A percentile compares a stretch with the other conserved stretches of the same genome.
phyloP scores from a whole-genome alignment of 2,888 invertebrate species.

The Drosophila siamana region DNA sequence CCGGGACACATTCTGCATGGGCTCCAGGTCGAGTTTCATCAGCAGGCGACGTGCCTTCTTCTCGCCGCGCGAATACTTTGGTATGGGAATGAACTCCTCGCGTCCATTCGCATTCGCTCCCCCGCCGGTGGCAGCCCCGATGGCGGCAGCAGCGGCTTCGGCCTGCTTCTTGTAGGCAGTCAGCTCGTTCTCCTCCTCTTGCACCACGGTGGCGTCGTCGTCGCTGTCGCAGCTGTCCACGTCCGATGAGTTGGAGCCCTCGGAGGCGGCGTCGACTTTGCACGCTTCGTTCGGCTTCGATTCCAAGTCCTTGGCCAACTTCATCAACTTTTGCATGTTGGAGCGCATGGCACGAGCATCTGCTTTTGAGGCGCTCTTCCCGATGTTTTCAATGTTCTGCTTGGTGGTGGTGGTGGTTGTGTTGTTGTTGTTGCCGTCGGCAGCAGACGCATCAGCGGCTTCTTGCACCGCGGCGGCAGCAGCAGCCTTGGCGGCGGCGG shows the following conservation, averaged over 20 bases:
- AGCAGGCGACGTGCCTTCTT: conserved; percentile 69
- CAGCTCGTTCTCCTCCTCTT: background rate
- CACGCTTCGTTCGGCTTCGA: background rate
- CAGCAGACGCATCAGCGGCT: background rate
- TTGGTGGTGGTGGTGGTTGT: background rate
- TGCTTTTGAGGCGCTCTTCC: background rate
- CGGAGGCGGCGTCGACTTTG: background rate
- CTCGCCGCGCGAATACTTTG: conserved; percentile 58
- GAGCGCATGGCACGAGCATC: background rate
- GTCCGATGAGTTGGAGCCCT: conserved; percentile 13
- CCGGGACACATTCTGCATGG: conserved; percentile 51
- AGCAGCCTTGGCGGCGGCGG: background rate
- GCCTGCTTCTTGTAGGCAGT: background rate
- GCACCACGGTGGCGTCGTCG: conserved; percentile 25
- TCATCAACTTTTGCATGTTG: conserved; percentile 26
- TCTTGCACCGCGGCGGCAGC: background rate
- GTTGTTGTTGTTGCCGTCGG: background rate
- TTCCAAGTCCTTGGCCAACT: conserved; percentile 22
- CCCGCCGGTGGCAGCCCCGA: background rate
- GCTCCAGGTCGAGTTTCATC: conserved; percentile 58
- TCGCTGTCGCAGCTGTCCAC: conserved; percentile 39
- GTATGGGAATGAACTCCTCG: background rate
- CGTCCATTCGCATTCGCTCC: background rate
- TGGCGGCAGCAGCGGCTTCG: background rate
- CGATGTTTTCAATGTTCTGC: background rate